These are phyloP conservation scores for Eristalis pertinax DNA, from an alignment of 2,888 invertebrate genomes.

Conservation along the genomic window DNA sequence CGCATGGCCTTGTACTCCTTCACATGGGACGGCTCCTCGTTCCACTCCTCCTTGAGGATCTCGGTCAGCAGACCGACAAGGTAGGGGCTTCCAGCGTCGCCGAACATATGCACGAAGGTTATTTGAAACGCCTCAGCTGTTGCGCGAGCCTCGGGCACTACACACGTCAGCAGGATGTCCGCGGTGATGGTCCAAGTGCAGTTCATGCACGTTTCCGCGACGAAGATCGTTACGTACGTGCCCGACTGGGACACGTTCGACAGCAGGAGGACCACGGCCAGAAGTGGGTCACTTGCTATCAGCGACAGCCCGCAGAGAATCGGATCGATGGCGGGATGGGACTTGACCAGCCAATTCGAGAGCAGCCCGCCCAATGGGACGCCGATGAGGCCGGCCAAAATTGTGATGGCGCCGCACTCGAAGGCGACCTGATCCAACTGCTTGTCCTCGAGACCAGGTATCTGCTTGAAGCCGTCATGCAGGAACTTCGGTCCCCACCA, in stretches of 20 bases:
- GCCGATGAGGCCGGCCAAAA: constrained; percentile 42
- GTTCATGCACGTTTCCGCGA: constrained; percentile 35
- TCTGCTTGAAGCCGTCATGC: constrained; percentile 35
- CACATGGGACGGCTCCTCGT: neutral
- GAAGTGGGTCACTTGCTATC: constrained; percentile 17
- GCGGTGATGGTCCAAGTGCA: constrained; percentile 41
- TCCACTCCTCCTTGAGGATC: neutral
- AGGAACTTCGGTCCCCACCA: constrained; percentile 59
- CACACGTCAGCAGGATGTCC: constrained; percentile 52
- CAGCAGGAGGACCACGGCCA: constrained; percentile 3
- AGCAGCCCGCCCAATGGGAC: constrained; percentile 44
- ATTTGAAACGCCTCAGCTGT: constrained; percentile 60
- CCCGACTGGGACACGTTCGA: constrained; percentile 14
- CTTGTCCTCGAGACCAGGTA: constrained; percentile 17
- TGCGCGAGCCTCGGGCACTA: constrained; percentile 37
- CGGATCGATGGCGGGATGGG: constrained; percentile 46
- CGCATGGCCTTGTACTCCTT: constrained; percentile 37
- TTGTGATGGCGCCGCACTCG: constrained; percentile 4
- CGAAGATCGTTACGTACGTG: constrained; percentile 13
- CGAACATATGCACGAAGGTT: constrained; percentile 42
- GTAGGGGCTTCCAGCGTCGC: constrained; percentile 64
- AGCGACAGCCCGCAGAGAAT: constrained; percentile 36
- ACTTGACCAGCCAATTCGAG: constrained; percentile 5
- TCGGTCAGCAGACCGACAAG: constrained; percentile 52
- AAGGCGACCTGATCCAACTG: neutral